Evolutionary conservation across 1,140 invertebrate genomes (phyloP).

Genomic region (Hirudo medicinalis): DNA sequence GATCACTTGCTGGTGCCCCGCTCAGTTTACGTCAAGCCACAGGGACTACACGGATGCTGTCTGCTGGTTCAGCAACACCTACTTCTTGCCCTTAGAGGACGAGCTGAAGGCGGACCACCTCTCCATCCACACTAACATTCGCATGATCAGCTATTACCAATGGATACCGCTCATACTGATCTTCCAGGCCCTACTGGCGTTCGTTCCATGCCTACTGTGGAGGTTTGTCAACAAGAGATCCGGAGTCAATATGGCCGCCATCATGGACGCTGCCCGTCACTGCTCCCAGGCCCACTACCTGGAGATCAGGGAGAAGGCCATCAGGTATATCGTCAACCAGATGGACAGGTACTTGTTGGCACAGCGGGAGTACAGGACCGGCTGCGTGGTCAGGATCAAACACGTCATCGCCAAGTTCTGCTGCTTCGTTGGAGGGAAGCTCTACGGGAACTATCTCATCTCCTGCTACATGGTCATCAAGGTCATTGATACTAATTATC

Average conservation of each 20-base stretch:
- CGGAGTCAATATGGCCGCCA: conserved; percentile 36
- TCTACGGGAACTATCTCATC: conserved; percentile 42
- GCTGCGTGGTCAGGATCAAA: conserved; percentile 28
- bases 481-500: conserved; percentile 21
- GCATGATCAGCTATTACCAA: conserved; percentile 43
- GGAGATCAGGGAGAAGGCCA: conserved; percentile 34
- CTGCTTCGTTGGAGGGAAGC: conserved; percentile 36
- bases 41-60: conserved; percentile 41
- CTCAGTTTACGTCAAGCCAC: conserved; percentile 41
- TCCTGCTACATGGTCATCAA: conserved; percentile 44
- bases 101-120: conserved; percentile 30
- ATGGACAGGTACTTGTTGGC: conserved; percentile 24
- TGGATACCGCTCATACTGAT: conserved; percentile 47
- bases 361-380: conserved; percentile 23
- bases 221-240: conserved; percentile 43
- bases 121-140: conserved; percentile 28
- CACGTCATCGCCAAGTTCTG: conserved; percentile 19
- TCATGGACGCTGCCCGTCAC: conserved; percentile 26
- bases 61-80: conserved; percentile 42
- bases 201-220: conserved; percentile 48
- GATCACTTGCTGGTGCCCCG: conserved; percentile 42
- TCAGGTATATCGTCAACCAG: conserved; percentile 38
- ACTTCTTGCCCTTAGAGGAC: conserved; percentile 37
- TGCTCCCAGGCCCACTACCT: conserved; percentile 35
- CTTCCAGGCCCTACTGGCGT: conserved; percentile 46